Base-by-base conservation (phyloP, 2,113 vertebrate species). In the Ceyx cyanopectus region DNA sequence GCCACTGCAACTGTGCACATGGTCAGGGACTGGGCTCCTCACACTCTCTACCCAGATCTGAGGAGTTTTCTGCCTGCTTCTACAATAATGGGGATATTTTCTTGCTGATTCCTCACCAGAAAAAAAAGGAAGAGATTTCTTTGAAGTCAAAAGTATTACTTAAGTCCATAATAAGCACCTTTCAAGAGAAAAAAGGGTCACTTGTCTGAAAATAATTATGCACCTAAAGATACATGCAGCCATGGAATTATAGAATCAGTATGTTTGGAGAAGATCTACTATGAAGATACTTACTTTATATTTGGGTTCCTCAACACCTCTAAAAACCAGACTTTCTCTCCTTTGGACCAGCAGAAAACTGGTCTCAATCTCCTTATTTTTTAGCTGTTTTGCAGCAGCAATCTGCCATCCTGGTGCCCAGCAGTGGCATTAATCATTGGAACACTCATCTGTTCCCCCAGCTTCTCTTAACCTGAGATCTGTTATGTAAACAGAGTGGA, bases 391-490 rank as follows among this genome's bases (percentile, higher is more conserved):
- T 81, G 45, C 45, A 88, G 65, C 22, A 83, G 56, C 69, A 77
- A 26, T 40, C 34, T 83, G 73, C 81, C 53, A 81, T 65, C 21
- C 46, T 72, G 48, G 48, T 90, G 65, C 82, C 83, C 69, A 93
- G 74, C 66, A 90, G 81, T 68, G 62, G 37, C 74, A 90, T 95
- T 86, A 93, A 92, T 88, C 93, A 93, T n/a, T 78, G 66, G 94
- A 85, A 86, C 29, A 57, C 23, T 81, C 69, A 30, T 58, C 70
- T 58, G 30, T 45, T 85, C 43, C 20, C 62, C 16, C 34, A 40
- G 51, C 14, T 74, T 85, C 85, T 83, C n/a, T 48, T 23, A 86
- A 76, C 51, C 45, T 68, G 45, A 65, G 66, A 84, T 86, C 50
- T 45, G 34, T 72, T 94, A 78, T 1, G 40, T 61, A 92, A 68